Evolutionary conservation across 2,113 vertebrate genomes (phyloP).

Genomic region (Coptodon rendalli): DNA sequence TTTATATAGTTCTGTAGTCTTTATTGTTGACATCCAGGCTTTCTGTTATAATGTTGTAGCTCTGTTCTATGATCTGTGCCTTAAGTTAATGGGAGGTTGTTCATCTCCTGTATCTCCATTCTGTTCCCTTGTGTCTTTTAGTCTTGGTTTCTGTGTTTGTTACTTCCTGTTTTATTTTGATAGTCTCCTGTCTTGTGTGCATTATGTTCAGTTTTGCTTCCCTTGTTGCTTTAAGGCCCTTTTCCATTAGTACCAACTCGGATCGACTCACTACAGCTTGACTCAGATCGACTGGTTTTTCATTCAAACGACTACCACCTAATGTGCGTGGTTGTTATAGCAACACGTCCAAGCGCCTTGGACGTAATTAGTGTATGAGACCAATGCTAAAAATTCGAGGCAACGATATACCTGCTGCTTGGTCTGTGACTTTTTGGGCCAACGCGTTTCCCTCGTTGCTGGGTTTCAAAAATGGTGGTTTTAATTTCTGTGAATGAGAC

Average conservation of each 20-base stretch:
- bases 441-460: background rate
- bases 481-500: background rate
- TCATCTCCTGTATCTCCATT: background rate
- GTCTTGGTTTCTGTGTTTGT: too few relatives aligned
- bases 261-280: background rate
- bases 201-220: background rate
- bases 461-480: background rate
- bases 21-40: background rate
- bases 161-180: background rate
- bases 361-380: background rate
- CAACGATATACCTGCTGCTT: background rate
- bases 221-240: background rate
- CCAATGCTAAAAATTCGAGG: background rate
- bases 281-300: background rate
- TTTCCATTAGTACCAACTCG: background rate
- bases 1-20: background rate
- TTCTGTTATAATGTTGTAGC: background rate
- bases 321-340: background rate
- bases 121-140: too few relatives aligned
- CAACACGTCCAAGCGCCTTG: background rate
- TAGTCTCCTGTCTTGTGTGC: background rate
- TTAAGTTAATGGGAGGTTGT: background rate
- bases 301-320: background rate
- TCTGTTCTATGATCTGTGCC: background rate
- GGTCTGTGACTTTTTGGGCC: background rate